Conservation (phyloP, 2,113 vertebrate genomes). For the Trematocara variabile region DNA sequence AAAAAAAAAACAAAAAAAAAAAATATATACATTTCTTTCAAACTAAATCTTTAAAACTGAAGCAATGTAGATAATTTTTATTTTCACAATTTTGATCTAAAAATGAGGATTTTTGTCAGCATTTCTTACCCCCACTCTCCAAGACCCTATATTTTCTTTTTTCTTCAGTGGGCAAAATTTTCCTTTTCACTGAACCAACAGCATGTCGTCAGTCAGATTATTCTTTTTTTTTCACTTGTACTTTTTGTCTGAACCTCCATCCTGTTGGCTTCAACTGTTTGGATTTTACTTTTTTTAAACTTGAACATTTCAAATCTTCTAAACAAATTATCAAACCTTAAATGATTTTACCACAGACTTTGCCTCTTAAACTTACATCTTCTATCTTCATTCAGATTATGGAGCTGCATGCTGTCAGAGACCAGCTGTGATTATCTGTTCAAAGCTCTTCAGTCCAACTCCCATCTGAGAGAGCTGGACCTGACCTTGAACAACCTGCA, state of each 20-base stretch:
- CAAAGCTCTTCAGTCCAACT: not conserved
- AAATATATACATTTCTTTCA: too few relatives aligned
- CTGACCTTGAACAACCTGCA: not conserved
- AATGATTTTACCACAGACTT: not conserved
- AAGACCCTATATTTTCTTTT: not conserved
- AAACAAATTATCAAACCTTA: not conserved
- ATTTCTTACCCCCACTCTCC: fast-evolving
- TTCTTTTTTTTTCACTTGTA: not conserved
- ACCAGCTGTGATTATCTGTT: not conserved
- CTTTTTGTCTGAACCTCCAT: not conserved
- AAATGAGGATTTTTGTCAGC: not conserved
- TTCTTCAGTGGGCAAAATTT: not conserved
- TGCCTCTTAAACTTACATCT: not conserved
- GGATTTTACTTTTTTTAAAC: not conserved
- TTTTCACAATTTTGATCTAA: fast-evolving
- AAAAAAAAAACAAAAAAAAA: too few relatives aligned
- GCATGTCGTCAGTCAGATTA: fast-evolving
- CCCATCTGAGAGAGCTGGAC: not conserved
- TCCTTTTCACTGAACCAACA: not conserved
- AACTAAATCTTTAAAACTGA: not conserved
- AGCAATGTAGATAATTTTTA: fast-evolving
- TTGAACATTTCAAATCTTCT: not conserved
- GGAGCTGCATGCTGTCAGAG: not conserved
- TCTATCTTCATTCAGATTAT: not conserved
- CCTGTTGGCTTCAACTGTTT: not conserved